A percentile compares a stretch with the other conserved stretches of the same genome.
phyloP scores from a whole-genome alignment of 2,888 invertebrate species.

The Aphidoletes aphidimyza region DNA sequence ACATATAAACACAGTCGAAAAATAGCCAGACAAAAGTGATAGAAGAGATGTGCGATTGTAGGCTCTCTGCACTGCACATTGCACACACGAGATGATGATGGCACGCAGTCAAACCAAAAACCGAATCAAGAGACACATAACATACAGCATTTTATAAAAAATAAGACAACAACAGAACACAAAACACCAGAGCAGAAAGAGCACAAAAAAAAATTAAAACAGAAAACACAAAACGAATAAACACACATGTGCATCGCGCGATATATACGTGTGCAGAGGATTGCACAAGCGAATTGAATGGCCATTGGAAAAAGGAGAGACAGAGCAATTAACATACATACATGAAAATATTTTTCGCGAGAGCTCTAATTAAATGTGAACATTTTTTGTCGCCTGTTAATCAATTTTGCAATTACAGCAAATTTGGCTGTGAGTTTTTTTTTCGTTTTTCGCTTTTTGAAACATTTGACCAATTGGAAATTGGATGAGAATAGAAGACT shows the following conservation, averaged over 20 bases:
- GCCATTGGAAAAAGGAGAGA: conserved; percentile 27
- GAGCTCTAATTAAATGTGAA: conserved; percentile 54
- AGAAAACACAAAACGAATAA: conserved; percentile 14
- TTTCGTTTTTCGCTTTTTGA: not conserved
- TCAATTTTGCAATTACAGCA: conserved; percentile 53
- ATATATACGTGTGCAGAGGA: not conserved
- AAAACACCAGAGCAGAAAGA: not conserved
- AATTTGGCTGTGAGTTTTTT: conserved; percentile 44
- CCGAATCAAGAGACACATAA: not conserved
- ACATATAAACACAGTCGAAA: not conserved
- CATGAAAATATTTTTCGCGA: conserved; percentile 53
- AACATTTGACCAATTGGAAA: too few relatives aligned
- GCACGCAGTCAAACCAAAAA: conserved; percentile 49
- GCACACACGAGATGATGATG: conserved; percentile 6
- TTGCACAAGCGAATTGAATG: conserved; percentile 32
- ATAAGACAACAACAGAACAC: not conserved
- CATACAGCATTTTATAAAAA: not conserved
- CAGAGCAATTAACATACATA: conserved; percentile 49
- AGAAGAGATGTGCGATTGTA: conserved; percentile 51
- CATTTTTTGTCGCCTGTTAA: conserved; percentile 54
- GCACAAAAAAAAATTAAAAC: not conserved
- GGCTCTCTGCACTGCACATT: not conserved
- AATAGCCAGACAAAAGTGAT: conserved; percentile 1
- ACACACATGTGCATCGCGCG: not conserved
- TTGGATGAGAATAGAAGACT: too few relatives aligned